A percentile compares a stretch with the other conserved stretches of the same genome.
phyloP scores from a whole-genome alignment of 1,140 invertebrate species.

The Paraescarpia echinospica region DNA sequence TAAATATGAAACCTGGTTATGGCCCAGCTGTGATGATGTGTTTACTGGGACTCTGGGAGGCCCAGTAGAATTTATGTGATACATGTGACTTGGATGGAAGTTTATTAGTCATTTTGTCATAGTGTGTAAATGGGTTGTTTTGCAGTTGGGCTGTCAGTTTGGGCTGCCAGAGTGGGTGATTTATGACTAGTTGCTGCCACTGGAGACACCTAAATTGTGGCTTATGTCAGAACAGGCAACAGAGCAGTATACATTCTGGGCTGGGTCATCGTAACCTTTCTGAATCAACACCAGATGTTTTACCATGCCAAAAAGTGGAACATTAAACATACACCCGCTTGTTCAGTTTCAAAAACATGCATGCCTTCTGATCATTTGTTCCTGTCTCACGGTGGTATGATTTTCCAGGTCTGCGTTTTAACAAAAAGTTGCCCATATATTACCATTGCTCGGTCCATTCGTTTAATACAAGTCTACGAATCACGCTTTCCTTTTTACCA shows the following conservation, averaged over 20 bases:
- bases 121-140: neutral
- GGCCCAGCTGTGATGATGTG: neutral
- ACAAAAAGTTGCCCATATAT: neutral
- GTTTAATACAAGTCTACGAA: neutral
- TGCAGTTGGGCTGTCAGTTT: neutral
- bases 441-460: neutral
- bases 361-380: neutral
- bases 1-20: neutral
- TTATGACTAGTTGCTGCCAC: neutral
- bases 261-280: neutral
- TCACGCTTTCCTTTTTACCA: no score
- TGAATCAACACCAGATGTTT: neutral
- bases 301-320: neutral
- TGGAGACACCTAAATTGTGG: neutral
- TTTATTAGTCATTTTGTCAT: neutral
- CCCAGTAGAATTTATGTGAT: no score
- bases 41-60: neutral
- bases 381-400: neutral
- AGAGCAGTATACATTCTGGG: neutral
- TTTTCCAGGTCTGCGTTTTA: neutral
- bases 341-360: neutral
- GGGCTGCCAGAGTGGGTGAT: neutral
- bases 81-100: neutral
- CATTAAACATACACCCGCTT: neutral
- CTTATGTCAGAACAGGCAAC: neutral